These are phyloP conservation scores for Acronicta leporina DNA, from an alignment of 2,888 invertebrate genomes.

Conservation along the genomic window DNA sequence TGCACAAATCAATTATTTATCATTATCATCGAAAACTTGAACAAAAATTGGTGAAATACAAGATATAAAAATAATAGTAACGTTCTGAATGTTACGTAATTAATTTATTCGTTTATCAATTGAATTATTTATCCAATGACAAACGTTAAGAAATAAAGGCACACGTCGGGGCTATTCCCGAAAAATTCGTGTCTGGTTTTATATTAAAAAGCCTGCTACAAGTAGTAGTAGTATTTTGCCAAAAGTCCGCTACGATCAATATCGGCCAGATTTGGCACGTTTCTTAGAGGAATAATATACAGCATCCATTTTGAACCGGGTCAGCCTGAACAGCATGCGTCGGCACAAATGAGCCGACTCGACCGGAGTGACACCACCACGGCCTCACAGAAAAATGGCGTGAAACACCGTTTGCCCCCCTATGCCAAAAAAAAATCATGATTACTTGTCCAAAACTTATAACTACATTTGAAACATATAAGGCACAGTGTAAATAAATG, in stretches of 20 bases:
- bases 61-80: too few relatives aligned
- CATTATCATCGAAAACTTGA: too few relatives aligned
- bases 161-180: background rate
- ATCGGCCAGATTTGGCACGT: constrained; percentile 47
- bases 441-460: constrained; percentile 34
- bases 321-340: constrained; percentile 33
- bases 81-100: too few relatives aligned
- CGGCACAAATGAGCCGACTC: too few relatives aligned
- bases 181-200: constrained; percentile 14
- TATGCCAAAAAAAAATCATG: too few relatives aligned
- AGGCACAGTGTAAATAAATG: too few relatives aligned
- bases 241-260: constrained; percentile 48
- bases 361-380: too few relatives aligned
- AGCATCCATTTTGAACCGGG: constrained; percentile 28
- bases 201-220: constrained; percentile 16
- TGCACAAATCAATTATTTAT: too few relatives aligned
- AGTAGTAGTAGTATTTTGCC: constrained; percentile 41
- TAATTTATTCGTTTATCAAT: background rate
- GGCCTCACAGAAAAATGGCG: too few relatives aligned
- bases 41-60: too few relatives aligned
- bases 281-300: constrained; percentile 42
- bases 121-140: constrained; percentile 24
- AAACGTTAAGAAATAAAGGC: constrained; percentile 5
- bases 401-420: too few relatives aligned
- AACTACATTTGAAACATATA: constrained; percentile 11